Evolutionary conservation across 2,113 vertebrate species (phyloP).

Genomic region (Lepidothrix coronata): DNA sequence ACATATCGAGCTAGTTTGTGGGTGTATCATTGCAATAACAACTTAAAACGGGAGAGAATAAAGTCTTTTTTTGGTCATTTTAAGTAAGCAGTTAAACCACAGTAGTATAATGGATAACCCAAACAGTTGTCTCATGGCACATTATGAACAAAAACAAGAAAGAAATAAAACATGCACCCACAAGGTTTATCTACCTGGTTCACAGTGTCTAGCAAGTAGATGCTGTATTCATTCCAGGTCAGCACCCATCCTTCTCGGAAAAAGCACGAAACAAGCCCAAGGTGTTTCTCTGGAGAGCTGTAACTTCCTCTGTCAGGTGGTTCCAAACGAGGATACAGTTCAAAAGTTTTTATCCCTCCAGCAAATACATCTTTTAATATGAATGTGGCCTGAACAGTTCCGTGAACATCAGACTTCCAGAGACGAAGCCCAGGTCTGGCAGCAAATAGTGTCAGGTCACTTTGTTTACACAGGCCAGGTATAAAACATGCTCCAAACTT

Average conservation of each 20-base stretch:
- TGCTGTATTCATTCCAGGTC: constrained; percentile 95
- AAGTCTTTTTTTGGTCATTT: background rate
- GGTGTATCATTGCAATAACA: background rate
- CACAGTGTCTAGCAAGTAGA: constrained; percentile 89
- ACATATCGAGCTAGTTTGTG: background rate
- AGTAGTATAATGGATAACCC: background rate
- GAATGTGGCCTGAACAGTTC: constrained; percentile 88
- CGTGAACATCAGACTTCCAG: constrained; percentile 88
- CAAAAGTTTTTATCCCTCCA: constrained; percentile 83
- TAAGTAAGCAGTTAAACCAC: background rate
- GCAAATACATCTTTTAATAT: constrained; percentile 87
- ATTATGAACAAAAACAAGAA: background rate
- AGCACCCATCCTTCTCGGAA: constrained; percentile 90
- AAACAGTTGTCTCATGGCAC: background rate
- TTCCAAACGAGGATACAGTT: constrained; percentile 86
- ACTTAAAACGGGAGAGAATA: background rate
- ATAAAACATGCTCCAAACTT: constrained; percentile 94
- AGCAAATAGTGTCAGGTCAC: constrained; percentile 88
- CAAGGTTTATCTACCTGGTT: constrained; percentile 77
- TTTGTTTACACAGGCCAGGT: constrained; percentile 93
- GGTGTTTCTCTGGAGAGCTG: constrained; percentile 81
- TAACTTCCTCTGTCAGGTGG: constrained; percentile 68
- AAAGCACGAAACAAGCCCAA: constrained; percentile 89
- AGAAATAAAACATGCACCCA: background rate
- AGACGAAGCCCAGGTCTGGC: constrained; percentile 91